A percentile compares a stretch with the other conserved stretches of the same genome.
These are phyloP conservation scores for Kryphioiulus occultus DNA, from an alignment of 2,888 invertebrate species.

Conservation along the genomic window DNA sequence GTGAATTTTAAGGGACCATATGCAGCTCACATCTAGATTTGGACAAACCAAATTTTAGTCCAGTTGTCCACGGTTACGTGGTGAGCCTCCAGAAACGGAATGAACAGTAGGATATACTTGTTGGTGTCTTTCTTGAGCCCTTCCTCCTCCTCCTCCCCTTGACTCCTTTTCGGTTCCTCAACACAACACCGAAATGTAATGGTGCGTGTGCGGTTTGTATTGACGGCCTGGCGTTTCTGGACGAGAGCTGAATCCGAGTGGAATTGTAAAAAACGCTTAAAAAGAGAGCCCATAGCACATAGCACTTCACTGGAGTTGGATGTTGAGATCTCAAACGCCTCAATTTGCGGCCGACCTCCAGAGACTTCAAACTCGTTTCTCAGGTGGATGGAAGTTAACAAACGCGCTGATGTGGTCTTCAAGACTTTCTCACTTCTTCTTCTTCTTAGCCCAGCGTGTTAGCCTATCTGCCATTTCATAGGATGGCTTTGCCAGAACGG, in stretches of 20 bases:
- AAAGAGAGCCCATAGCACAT: neutral
- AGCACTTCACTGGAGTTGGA: neutral
- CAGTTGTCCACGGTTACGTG: neutral
- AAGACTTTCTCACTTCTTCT: neutral
- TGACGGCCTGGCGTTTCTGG: neutral
- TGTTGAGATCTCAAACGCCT: neutral
- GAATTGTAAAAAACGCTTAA: neutral
- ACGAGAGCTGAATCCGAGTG: neutral
- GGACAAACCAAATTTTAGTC: too few species aligned
- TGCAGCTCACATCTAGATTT: neutral
- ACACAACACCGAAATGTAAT: neutral
- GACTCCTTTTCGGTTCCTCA: neutral
- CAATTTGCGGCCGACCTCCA: neutral
- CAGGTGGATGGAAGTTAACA: slow-evolving; percentile 25
- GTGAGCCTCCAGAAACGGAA: neutral
- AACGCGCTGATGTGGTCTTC: neutral
- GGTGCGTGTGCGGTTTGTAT: neutral
- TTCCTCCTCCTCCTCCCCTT: neutral
- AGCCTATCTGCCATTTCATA: neutral
- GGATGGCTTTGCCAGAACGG: too few species aligned
- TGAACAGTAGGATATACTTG: neutral
- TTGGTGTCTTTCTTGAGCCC: neutral
- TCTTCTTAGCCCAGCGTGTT: neutral
- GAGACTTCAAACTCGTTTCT: slow-evolving; percentile 35
- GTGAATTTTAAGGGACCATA: neutral